These are phyloP conservation scores for Tricholauxania praeusta DNA, from an alignment of 2,888 invertebrate species.

Conservation along the genomic window DNA sequence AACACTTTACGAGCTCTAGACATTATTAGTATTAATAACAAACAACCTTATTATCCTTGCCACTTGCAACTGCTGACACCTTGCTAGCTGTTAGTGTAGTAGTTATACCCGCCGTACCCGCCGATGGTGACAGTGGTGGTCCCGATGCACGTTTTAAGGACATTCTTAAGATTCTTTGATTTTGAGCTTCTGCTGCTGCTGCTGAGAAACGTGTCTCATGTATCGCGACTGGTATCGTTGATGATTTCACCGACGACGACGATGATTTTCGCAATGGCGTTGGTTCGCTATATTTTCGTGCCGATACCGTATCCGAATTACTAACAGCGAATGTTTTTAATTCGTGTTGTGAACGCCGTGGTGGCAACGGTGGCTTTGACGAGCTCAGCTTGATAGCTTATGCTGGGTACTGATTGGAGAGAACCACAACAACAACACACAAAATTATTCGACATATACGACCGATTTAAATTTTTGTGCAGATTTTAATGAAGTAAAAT, in stretches of 20 bases:
- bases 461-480: neutral
- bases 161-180: slow-evolving; percentile 58
- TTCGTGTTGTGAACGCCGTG: slow-evolving; percentile 49
- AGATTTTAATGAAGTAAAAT: too few species aligned
- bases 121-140: slow-evolving; percentile 58
- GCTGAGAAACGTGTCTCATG: slow-evolving; percentile 51
- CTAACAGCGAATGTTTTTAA: slow-evolving; percentile 48
- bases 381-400: slow-evolving; percentile 56
- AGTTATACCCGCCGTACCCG: slow-evolving; percentile 53
- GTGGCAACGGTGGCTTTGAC: slow-evolving; percentile 63
- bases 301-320: slow-evolving; percentile 35
- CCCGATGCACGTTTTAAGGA: slow-evolving; percentile 59
- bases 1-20: too few species aligned
- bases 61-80: slow-evolving; percentile 12
- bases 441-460: slow-evolving; percentile 46
- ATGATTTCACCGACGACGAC: neutral
- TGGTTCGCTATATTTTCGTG: slow-evolving; percentile 49
- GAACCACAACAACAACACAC: slow-evolving; percentile 30
- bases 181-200: slow-evolving; percentile 54
- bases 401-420: slow-evolving; percentile 37
- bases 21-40: too few species aligned
- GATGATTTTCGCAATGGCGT: slow-evolving; percentile 1
- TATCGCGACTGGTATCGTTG: neutral
- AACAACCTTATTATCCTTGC: neutral
- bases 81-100: neutral